Evolutionary conservation across 2,797 vertebrate species (phyloP).

Genomic region (Sternotherus odoratus): DNA sequence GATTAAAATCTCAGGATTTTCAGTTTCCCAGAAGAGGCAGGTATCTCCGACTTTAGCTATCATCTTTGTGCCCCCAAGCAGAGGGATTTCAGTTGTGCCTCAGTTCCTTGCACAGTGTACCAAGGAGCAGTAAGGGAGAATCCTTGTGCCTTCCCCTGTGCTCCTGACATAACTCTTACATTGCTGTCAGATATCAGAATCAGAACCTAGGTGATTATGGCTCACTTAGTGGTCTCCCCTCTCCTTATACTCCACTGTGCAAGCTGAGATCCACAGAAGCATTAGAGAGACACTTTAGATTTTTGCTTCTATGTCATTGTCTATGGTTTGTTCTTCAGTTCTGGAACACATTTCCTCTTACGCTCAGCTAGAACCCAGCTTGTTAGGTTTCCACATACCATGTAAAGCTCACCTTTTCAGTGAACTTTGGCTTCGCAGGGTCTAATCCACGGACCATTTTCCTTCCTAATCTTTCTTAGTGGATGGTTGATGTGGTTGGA

Average conservation of each 20-base stretch:
- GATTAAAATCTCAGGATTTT: background rate
- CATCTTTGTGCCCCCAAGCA: background rate
- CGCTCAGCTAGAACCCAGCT: background rate
- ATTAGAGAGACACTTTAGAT: background rate
- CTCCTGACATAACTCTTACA: background rate
- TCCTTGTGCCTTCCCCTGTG: background rate
- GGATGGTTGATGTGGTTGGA: background rate
- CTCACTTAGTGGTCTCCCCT: background rate
- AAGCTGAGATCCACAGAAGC: background rate
- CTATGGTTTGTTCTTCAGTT: background rate
- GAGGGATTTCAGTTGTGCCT: background rate
- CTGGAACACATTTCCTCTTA: background rate
- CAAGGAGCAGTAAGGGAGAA: background rate
- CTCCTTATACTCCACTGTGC: background rate
- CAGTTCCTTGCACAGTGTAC: background rate
- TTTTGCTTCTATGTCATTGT: background rate
- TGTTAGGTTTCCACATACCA: background rate
- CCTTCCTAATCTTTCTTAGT: background rate
- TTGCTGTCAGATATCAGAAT: background rate
- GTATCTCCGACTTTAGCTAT: background rate
- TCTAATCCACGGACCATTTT: background rate
- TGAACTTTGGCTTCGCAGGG: background rate
- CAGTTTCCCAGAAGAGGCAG: background rate
- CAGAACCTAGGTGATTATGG: background rate
- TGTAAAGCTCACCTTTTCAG: background rate